Base-by-base conservation (phyloP, 2,888 invertebrate genomes). In the Zonitis immaculata region DNA sequence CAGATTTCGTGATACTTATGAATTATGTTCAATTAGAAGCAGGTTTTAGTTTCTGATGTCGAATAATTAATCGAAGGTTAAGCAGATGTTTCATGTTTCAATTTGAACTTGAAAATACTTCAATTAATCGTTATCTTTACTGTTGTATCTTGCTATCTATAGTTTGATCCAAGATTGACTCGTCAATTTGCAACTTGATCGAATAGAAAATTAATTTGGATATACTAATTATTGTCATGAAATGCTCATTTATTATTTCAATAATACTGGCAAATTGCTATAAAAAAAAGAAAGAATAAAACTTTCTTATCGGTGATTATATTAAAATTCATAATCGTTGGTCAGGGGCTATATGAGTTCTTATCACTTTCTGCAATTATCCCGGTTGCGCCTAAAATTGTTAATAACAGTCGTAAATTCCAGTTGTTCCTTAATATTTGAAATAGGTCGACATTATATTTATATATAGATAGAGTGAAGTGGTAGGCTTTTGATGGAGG, bases 401-500 rank as follows among this genome's bases (percentile, higher is more conserved):
- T 18, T 35, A 35, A 35, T 35, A 18, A 9, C 14, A 8, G 16
- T 35, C 1, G 8, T 7, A 18, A 35, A 35, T 35, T 35, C 9
- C 4, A 9, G 35, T 35, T 18, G 35, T 16, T 35, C 16, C 14
- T 35, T n/a, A n/a, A n/a, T 9, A 35, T 35, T 35, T 35, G 9
- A 18, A 9, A 35, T 4, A 14, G 35, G 35, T 3, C 18, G 18
- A 35, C 35, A n/a, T n/a, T n/a, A n/a, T n/a, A n/a, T n/a, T n/a
- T n/a, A n/a, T n/a, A 18, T 35, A 16, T 16, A 9, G 1, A 9
- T 27, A 27, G 8, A 9, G 35, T 16, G 2, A 14, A 7, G n/a
- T n/a, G n/a, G 14, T 7, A 7, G 7, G 45, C 9, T 26, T 27
- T 26, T 35, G 49, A 46, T 46, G 43, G 42, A 44, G 50, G 54